phyloP scores from a whole-genome alignment of 2,797 vertebrate genomes.

The Allobates femoralis region DNA sequence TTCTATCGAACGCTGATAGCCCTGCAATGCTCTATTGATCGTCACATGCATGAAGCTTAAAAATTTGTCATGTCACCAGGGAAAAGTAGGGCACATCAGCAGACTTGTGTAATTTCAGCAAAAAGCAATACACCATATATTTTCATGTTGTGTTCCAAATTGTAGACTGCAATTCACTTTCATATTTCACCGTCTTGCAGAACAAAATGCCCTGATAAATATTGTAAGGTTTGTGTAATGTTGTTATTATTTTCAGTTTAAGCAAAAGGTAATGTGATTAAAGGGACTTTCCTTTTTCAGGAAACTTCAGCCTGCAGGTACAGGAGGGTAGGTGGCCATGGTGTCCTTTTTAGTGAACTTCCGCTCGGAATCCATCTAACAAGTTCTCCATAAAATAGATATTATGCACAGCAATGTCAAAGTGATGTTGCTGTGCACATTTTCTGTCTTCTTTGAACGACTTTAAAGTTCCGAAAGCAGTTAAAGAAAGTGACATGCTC shows the following conservation, averaged over 20 bases:
- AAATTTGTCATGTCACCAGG: constrained; percentile 41
- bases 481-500: too few relatives aligned
- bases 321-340: too few relatives aligned
- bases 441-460: too few relatives aligned
- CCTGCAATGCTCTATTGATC: constrained; percentile 50
- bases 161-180: background rate
- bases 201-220: background rate
- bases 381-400: too few relatives aligned
- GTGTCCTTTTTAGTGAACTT: too few relatives aligned
- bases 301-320: background rate
- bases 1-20: constrained; percentile 42
- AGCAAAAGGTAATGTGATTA: background rate
- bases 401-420: too few relatives aligned
- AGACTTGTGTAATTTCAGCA: constrained; percentile 36
- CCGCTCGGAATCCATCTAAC: too few relatives aligned
- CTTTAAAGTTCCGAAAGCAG: too few relatives aligned
- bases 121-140: constrained; percentile 27
- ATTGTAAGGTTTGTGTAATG: background rate
- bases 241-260: background rate
- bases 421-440: too few relatives aligned
- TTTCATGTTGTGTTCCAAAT: constrained; percentile 20
- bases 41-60: constrained; percentile 42
- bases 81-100: constrained; percentile 28
- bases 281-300: background rate
- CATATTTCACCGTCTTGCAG: background rate